Percentiles rank a stretch among this genome's conserved stretches.
These are phyloP conservation scores for Ceratina australensis DNA, from an alignment of 1,140 invertebrate species.

Conservation along the genomic window DNA sequence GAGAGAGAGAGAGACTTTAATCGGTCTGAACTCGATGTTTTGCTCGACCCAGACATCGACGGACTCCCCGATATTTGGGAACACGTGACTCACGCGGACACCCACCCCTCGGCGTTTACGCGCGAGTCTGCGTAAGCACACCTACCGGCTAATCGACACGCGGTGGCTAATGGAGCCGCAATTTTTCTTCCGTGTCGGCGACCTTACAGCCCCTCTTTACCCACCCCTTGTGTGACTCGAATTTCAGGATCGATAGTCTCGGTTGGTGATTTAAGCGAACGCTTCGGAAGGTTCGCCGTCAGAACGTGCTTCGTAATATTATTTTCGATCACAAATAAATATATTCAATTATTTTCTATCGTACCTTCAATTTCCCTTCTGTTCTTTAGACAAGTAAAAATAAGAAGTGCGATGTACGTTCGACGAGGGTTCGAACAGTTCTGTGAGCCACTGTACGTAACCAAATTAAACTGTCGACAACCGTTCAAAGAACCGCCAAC, in stretches of 20 bases:
- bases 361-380: too few species aligned
- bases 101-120: not conserved
- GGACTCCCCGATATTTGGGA: conserved; percentile 1
- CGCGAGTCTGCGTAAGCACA: not conserved
- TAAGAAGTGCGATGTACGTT: too few species aligned
- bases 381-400: too few species aligned
- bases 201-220: not conserved
- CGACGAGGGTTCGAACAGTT: too few species aligned
- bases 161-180: not conserved
- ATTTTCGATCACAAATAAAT: too few species aligned
- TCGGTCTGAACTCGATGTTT: not conserved
- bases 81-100: conserved; percentile 6
- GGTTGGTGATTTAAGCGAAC: too few species aligned
- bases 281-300: too few species aligned
- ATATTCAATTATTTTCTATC: too few species aligned
- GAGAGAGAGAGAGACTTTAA: too few species aligned
- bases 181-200: not conserved
- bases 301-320: too few species aligned
- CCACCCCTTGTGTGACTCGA: not conserved
- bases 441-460: too few species aligned
- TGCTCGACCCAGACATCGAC: not conserved
- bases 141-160: not conserved
- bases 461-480: not conserved
- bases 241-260: not conserved
- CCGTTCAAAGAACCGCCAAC: not conserved